Percentiles rank a stretch among this genome's conserved stretches.
phyloP scores from a whole-genome alignment of 2,113 vertebrate species.

The Sinocyclocheilus anophthalmus region DNA sequence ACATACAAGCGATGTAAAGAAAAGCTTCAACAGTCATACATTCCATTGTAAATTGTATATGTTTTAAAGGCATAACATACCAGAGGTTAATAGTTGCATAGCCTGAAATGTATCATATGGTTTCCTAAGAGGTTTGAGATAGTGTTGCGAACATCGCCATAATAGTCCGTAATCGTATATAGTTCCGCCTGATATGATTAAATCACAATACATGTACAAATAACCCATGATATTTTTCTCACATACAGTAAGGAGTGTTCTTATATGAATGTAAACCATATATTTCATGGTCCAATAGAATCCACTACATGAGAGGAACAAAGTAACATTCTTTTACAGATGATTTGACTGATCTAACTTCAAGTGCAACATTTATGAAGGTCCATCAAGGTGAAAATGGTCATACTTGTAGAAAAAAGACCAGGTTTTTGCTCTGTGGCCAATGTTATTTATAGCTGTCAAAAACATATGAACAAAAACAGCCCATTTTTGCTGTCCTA shows the following conservation, averaged over 20 bases:
- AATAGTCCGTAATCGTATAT: slow-evolving; percentile 33
- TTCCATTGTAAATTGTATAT: slow-evolving; percentile 47
- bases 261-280: slow-evolving; percentile 27
- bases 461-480: slow-evolving; percentile 12
- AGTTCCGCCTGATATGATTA: slow-evolving; percentile 39
- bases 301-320: slow-evolving; percentile 32
- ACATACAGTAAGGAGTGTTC: slow-evolving; percentile 19
- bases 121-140: slow-evolving; percentile 26
- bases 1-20: slow-evolving; percentile 32
- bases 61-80: slow-evolving; percentile 47
- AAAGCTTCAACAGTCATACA: slow-evolving; percentile 56
- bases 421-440: slow-evolving; percentile 43
- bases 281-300: slow-evolving; percentile 19
- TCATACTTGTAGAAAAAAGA: slow-evolving; percentile 8
- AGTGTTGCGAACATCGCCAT: slow-evolving; percentile 44
- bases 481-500: slow-evolving; percentile 6
- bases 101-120: slow-evolving; percentile 50
- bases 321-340: slow-evolving; percentile 50
- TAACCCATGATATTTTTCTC: not conserved
- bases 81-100: slow-evolving; percentile 59
- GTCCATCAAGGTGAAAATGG: slow-evolving; percentile 4
- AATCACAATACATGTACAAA: slow-evolving; percentile 50
- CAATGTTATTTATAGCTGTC: not conserved
- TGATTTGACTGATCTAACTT: slow-evolving; percentile 43
- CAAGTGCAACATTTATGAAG: slow-evolving; percentile 47